Evolutionary conservation across 1,140 invertebrate species (phyloP), one percentile per base, ranked within the genome.

Genomic region (Heliconius eleuchia): DNA sequence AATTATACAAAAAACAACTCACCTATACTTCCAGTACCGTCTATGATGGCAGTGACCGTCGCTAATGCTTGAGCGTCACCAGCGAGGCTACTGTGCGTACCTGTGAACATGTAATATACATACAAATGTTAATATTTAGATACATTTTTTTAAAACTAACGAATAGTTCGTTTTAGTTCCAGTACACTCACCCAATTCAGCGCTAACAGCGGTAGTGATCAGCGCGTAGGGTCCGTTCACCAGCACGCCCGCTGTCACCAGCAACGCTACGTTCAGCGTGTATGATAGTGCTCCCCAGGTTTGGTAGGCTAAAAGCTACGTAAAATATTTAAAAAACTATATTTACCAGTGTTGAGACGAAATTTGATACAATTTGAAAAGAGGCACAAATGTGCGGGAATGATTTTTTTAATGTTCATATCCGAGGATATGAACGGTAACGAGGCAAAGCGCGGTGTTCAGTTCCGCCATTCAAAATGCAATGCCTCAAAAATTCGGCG

Each of bases 211-310:
- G 9, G 99, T 99, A 18, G 99, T 99, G 87, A 99, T 99, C 27
- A 99, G 95, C 34, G 98, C 98, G 93, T 99, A 99, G 2, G 99
- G 99, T 3, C 98, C 99, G 94, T 99, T 99, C 0, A 99, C 98
- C 57, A 99, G 94, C 79, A 97, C 88, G 30, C 99, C 99, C 79
- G 96, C 96, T 18, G 97, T 71, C 37, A 99, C 88, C 77, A 99
- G 95, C 71, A 99, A 89, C 52, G 96, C 84, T 73, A 97, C 95
- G 90, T 97, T 98, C 1, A 96, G 85, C 3, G 85, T 87, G 23
- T 97, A 88, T 79, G 95, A 96, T 27, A 95, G 85, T 42, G 95
- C 95, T 39, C 97, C 97, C 87, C 96, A 96, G 77, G 94, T 92
- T 91, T 98, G 96, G 90, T 98, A 99, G 16, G 97, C 88, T 82